Base-by-base conservation (phyloP, 2,797 vertebrate genomes). In the Takifugu rubripes region DNA sequence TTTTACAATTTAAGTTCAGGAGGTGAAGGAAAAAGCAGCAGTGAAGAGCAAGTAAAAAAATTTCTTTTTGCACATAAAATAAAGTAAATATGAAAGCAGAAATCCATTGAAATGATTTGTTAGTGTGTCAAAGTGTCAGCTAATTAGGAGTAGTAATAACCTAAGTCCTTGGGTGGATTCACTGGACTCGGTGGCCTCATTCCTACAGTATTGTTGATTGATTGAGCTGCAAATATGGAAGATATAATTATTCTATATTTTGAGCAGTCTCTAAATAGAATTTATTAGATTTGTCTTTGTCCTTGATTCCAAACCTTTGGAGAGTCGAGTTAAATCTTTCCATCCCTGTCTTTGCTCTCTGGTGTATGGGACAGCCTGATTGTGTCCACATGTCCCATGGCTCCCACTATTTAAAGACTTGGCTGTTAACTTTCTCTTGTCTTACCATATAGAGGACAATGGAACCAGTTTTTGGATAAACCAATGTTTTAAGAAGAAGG, bases 201-300 rank as follows among this genome's bases (percentile, higher is more conserved):
- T 90, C 64, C 77, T 71, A 66, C 60, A 76, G 9, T 81, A 61
- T 89, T 90, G 88, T 90, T 90, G 88, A 90, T 90, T 85, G 87
- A 90, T 86, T 84, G 83, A 86, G 85, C 84, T 79, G 73, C 87
- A 89, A 90, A 90, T 90, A 90, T 63, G 81, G 74, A 73, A 85
- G 79, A 84, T 70, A 77, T 89, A 88, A 90, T 90, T 89, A 89
- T 88, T 90, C 86, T 84, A 88, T 84, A 87, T 90, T 89, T 89
- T 87, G 74, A 84, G 77, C 81, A 11, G 77, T 87, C 86, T 90
- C 87, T 78, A 87, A 90, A 89, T 88, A 90, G 85, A 89, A 90
- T 78, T 87, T 90, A 89, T 89, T 90, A 89, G 86, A 89, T 88
- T 78, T 87, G 79, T 86, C 84, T 82, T 77, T 85, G 87, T 89